These are phyloP conservation scores for Eristalis pertinax DNA, from an alignment of 2,888 invertebrate species.

Conservation along the genomic window DNA sequence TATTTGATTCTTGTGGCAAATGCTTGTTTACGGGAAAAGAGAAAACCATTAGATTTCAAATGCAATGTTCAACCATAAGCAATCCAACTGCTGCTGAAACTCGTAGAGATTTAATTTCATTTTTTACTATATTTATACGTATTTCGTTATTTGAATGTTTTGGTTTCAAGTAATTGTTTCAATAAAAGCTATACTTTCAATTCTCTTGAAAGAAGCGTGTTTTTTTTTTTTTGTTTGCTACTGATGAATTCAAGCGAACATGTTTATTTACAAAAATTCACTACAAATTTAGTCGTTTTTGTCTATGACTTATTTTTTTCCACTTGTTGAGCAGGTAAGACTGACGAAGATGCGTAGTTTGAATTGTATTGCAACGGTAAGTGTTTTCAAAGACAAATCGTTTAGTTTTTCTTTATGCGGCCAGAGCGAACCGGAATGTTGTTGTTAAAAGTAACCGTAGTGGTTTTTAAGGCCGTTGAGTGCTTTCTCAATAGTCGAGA, in stretches of 20 bases:
- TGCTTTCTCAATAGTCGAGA: background rate
- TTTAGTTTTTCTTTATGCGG: background rate
- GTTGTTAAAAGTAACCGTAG: background rate
- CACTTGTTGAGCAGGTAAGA: slow-evolving; percentile 17
- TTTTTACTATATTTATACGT: slow-evolving; percentile 30
- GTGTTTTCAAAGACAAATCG: background rate
- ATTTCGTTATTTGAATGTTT: slow-evolving; percentile 19
- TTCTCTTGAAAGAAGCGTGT: slow-evolving; percentile 12
- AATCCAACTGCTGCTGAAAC: slow-evolving; percentile 18
- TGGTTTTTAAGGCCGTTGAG: background rate
- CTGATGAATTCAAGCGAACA: slow-evolving; percentile 32
- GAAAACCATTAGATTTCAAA: slow-evolving; percentile 19
- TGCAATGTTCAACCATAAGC: background rate
- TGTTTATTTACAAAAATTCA: slow-evolving; percentile 61
- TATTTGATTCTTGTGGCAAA: slow-evolving; percentile 21
- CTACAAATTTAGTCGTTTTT: slow-evolving; percentile 13
- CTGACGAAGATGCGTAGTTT: background rate
- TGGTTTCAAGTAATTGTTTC: slow-evolving; percentile 34
- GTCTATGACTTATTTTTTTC: slow-evolving; percentile 2
- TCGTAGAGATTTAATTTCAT: slow-evolving; percentile 40
- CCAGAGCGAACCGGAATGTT: background rate
- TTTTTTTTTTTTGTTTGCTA: slow-evolving; percentile 8
- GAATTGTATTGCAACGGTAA: too few species aligned
- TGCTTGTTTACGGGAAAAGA: slow-evolving; percentile 9
- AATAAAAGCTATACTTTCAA: slow-evolving; percentile 46